Evolutionary conservation across 2,888 invertebrate genomes (phyloP).

Genomic region (Chloroclystis v-ata): DNA sequence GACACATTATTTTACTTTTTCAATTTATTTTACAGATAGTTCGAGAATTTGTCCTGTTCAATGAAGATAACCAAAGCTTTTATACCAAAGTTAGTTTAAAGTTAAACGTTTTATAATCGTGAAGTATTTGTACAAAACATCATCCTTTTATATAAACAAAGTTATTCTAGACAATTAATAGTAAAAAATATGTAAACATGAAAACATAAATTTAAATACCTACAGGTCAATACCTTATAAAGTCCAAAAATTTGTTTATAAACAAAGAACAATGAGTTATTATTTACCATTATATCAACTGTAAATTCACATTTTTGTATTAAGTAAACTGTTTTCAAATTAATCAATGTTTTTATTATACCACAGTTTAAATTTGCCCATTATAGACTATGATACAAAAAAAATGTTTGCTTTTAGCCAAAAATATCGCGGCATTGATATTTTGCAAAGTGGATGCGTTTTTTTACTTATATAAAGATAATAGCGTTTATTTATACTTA

Average conservation of each 20-base stretch:
- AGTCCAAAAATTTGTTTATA: neutral
- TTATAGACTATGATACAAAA: too few relatives aligned
- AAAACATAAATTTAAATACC: too few relatives aligned
- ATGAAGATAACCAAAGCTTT: slow-evolving; percentile 21
- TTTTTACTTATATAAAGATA: too few relatives aligned
- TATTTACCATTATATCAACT: slow-evolving; percentile 30
- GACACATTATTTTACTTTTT: neutral
- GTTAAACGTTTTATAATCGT: slow-evolving; percentile 18
- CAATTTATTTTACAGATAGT: slow-evolving; percentile 19
- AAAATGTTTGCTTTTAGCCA: too few relatives aligned
- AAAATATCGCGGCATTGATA: too few relatives aligned
- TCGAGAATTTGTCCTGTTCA: slow-evolving; percentile 2
- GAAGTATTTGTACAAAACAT: slow-evolving; percentile 22
- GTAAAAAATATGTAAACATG: neutral
- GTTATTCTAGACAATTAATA: neutral
- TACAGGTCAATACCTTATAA: too few relatives aligned
- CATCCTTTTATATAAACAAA: neutral
- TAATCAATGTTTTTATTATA: slow-evolving; percentile 21
- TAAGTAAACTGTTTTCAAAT: slow-evolving; percentile 35
- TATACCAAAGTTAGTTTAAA: slow-evolving; percentile 25
- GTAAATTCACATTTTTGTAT: slow-evolving; percentile 35
- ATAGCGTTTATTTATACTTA: too few relatives aligned
- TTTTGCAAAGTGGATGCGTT: too few relatives aligned
- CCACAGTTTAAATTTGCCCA: too few relatives aligned
- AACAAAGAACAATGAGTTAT: slow-evolving; percentile 12